A percentile compares a stretch with the other conserved stretches of the same genome.
These are phyloP conservation scores for Phrynocephalus guinanensis DNA, from an alignment of 2,797 vertebrate species.

Conservation along the genomic window DNA sequence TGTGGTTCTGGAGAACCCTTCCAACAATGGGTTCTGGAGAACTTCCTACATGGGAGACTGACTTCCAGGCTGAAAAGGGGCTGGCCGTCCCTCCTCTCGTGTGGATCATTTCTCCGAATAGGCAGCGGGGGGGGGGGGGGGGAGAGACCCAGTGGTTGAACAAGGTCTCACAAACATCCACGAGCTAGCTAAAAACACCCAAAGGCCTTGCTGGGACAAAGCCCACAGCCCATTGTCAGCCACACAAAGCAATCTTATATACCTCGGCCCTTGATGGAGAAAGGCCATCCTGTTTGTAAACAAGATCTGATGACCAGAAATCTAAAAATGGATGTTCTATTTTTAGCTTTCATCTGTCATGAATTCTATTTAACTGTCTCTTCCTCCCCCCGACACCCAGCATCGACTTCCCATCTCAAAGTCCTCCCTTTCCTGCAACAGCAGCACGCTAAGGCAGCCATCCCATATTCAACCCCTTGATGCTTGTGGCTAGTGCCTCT, in stretches of 20 bases:
- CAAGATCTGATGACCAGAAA: background rate
- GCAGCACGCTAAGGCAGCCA: background rate
- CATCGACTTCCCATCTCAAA: background rate
- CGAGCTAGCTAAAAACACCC: background rate
- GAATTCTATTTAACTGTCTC: background rate
- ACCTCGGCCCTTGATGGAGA: background rate
- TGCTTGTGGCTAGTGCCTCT: background rate
- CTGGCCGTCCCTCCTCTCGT: background rate
- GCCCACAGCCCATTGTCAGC: background rate
- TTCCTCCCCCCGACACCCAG: background rate
- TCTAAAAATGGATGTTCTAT: background rate
- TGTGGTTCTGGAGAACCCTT: too few species aligned
- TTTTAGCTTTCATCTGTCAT: background rate
- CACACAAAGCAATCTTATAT: background rate
- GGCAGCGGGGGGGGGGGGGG: background rate
- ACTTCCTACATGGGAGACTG: too few species aligned
- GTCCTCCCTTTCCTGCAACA: background rate
- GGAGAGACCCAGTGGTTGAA: too few species aligned
- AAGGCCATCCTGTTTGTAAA: background rate
- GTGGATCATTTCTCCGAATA: background rate
- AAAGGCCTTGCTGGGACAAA: background rate
- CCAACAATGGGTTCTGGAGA: too few species aligned
- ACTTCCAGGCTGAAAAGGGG: too few species aligned
- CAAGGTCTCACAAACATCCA: background rate
- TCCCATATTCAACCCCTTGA: background rate